Evolutionary conservation across 2,113 vertebrate species (phyloP), one percentile per base, ranked within the genome.

Genomic region (Phylloscopus trochilus): DNA sequence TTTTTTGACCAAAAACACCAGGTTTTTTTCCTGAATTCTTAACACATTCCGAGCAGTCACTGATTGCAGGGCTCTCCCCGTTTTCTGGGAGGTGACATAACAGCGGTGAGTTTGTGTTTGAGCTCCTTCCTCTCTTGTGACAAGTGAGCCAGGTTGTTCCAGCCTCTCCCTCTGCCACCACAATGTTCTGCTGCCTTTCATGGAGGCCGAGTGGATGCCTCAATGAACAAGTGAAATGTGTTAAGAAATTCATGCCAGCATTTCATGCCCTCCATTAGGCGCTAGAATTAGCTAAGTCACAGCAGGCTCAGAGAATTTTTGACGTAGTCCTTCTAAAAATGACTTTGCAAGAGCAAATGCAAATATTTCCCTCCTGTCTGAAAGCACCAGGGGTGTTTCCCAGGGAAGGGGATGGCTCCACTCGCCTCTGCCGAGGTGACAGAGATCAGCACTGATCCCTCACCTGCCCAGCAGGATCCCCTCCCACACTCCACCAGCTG

Each of bases 1-100:
- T 21, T n/a, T 69, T 63, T 23, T 3, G 2, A 82, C 39, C 37
- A 46, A 82, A 82, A 73, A 74, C 13, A 67, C 7, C 59, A 8
- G 1, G 1, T 0, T 27, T 51, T 44, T 39, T 13, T 4, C 35
- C 46, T 52, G 35, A 70, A 52, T 41, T 55, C 51, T 43, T 35
- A 27, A 10, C 31, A 10, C 39, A 11, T 5, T 7, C n/a, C 24
- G 24, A 49, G 33, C 47, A 46, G 23, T n/a, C 33, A 37, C 39
- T 21, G 35, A 9, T 1, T 11, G 46, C 59, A 9, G 67, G 59
- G 58, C 67, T 66, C 15, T 49, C 41, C 33, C 82, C 2, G 0
- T 19, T 35, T 17, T 24, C 49, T 28, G 68, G 55, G 37, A 55
- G 59, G 49, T 0, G 5, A 44, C 10, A 6, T 0, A 52, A 52